Conservation (phyloP, 1,140 invertebrate species). For the Cyphomyrmex costatus region DNA sequence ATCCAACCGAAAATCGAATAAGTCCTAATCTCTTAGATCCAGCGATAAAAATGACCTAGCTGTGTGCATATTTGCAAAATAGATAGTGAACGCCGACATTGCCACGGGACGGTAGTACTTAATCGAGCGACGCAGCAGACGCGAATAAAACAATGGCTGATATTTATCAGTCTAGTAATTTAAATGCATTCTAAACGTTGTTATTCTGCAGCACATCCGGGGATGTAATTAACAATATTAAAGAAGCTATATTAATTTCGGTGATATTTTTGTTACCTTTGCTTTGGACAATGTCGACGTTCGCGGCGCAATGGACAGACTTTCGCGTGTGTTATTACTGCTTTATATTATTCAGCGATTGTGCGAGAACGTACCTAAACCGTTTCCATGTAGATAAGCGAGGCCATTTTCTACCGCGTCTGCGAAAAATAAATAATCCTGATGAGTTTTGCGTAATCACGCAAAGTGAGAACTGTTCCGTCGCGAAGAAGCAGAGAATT, state of each 20-base stretch:
- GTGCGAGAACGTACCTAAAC: constrained; percentile 28
- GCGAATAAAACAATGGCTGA: neutral
- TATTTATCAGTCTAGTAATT: neutral
- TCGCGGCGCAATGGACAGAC: constrained; percentile 20
- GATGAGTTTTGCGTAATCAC: neutral
- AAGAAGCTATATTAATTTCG: neutral
- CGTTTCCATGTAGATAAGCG: constrained; percentile 56
- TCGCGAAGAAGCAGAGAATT: constrained; percentile 7
- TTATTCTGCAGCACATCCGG: neutral
- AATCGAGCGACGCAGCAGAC: neutral
- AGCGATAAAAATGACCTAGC: constrained; percentile 44
- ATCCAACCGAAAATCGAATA: constrained; percentile 31
- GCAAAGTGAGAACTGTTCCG: neutral
- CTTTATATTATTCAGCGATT: constrained; percentile 38
- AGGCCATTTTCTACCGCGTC: constrained; percentile 26
- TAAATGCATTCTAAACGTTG: neutral
- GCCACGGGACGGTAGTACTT: constrained; percentile 3
- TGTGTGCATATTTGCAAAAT: constrained; percentile 14
- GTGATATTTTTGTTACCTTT: neutral
- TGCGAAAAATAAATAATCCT: neutral
- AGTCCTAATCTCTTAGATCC: constrained; percentile 55
- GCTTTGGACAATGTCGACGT: constrained; percentile 47
- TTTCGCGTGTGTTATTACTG: constrained; percentile 37
- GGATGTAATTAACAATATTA: neutral
- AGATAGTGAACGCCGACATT: constrained; percentile 33